A percentile compares a stretch with the other conserved stretches of the same genome.
Evolutionary conservation across 1,140 invertebrate species (phyloP).

Genomic region (Diploscapter pachys): DNA sequence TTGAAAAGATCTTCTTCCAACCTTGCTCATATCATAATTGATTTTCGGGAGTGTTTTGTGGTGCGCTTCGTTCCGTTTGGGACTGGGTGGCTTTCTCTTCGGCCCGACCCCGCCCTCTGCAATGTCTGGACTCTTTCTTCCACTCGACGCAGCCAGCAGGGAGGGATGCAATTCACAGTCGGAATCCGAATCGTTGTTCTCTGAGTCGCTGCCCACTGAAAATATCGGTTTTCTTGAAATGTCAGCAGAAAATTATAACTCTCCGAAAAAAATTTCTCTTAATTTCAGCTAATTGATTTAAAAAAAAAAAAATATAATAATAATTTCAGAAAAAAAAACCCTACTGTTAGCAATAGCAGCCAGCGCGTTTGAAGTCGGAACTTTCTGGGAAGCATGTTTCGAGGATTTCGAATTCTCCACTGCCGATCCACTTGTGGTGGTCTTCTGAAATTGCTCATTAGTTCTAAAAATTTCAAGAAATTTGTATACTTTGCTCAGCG

Average conservation of each 20-base stretch:
- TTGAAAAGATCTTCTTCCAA: constrained; percentile 15
- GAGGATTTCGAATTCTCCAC: constrained; percentile 3
- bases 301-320: constrained; percentile 15
- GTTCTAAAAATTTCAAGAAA: constrained; percentile 1
- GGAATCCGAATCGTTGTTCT: constrained; percentile 38
- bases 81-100: constrained; percentile 5
- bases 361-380: constrained; percentile 14
- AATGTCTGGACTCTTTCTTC: constrained; percentile 10
- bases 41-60: neutral
- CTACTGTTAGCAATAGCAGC: constrained; percentile 34
- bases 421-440: constrained; percentile 8
- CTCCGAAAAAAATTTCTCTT: neutral
- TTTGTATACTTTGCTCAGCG: constrained; percentile 21
- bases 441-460: constrained; percentile 18
- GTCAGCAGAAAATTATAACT: neutral
- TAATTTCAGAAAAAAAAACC: constrained; percentile 10
- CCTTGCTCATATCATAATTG: constrained; percentile 2
- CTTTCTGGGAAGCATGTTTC: constrained; percentile 7
- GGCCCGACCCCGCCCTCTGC: constrained; percentile 6
- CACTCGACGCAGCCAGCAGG: constrained; percentile 20
- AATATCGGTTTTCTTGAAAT: neutral
- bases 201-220: constrained; percentile 21
- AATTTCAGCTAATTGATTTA: too few relatives aligned
- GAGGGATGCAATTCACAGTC: constrained; percentile 45
- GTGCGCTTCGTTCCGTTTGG: neutral